Conservation (phyloP, 2,113 vertebrate genomes). For the Tupaia chinensis region DNA sequence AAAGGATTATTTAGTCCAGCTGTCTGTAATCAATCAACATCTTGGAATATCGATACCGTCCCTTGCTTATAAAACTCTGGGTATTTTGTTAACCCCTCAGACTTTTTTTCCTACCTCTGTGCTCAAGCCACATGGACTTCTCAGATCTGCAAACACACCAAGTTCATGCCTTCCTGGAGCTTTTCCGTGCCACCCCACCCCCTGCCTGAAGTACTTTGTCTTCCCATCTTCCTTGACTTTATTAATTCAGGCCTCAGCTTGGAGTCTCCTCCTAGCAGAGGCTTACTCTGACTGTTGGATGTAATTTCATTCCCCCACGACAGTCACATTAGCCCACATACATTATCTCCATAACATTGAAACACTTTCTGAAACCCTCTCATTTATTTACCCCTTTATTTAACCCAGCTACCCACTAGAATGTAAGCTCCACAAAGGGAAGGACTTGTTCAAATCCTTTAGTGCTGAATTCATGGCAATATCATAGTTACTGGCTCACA, state of each 20-base stretch:
- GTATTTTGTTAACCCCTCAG: not conserved
- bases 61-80: not conserved
- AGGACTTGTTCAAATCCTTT: not conserved
- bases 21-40: no score
- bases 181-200: not conserved
- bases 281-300: not conserved
- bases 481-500: not conserved
- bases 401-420: not conserved
- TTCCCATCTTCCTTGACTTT: not conserved
- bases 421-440: not conserved
- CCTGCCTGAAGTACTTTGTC: not conserved
- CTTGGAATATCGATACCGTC: no score
- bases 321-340: not conserved
- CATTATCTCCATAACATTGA: not conserved
- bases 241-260: not conserved
- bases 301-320: accelerated
- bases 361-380: not conserved
- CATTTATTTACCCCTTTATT: not conserved
- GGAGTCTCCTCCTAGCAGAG: not conserved
- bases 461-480: not conserved
- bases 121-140: not conserved
- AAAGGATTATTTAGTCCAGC: not conserved
- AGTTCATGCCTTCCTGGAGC: not conserved
- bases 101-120: not conserved
- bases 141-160: not conserved